Percentiles rank a stretch among this genome's conserved stretches.
Conservation (phyloP, 2,888 invertebrate genomes). For the Arenicola marina region DNA sequence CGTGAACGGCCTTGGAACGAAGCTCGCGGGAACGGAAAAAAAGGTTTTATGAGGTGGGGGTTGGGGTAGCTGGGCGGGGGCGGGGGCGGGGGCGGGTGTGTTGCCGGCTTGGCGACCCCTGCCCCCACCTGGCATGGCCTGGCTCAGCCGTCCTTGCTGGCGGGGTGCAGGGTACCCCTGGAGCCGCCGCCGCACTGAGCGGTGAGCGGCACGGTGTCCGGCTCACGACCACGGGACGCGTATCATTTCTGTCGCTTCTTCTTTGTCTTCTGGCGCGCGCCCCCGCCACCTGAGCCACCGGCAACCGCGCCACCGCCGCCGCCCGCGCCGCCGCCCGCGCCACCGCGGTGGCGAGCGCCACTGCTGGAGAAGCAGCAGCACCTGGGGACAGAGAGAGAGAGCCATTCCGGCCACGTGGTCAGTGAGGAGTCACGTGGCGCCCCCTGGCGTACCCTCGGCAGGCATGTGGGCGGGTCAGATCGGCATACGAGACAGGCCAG, state of each 20-base stretch:
- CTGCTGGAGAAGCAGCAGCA: constrained; percentile 1
- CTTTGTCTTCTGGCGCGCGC: constrained; percentile 11
- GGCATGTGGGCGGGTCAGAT: no score
- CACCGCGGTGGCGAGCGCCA: no score
- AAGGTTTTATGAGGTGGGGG: background rate
- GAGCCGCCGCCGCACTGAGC: constrained; percentile 17
- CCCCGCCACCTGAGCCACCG: background rate
- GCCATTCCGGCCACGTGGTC: background rate
- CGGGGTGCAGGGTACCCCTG: constrained; percentile 14
- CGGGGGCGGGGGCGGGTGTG: no score
- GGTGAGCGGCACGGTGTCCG: constrained; percentile 23
- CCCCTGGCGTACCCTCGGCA: no score
- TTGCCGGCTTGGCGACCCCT: background rate
- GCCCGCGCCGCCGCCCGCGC: no score
- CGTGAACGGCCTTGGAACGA: background rate
- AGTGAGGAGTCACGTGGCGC: no score
- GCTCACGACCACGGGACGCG: constrained; percentile 18
- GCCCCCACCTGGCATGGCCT: background rate
- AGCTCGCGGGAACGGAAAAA: background rate
- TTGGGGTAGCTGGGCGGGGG: no score
- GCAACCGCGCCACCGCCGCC: no score
- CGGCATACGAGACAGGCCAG: no score
- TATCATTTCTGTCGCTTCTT: constrained; percentile 22
- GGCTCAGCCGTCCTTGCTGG: constrained; percentile 8
- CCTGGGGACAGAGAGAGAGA: background rate